Evolutionary conservation across 2,888 invertebrate genomes (phyloP), one percentile per base, ranked within the genome.

Genomic region (Minunthozetes semirufus): DNA sequence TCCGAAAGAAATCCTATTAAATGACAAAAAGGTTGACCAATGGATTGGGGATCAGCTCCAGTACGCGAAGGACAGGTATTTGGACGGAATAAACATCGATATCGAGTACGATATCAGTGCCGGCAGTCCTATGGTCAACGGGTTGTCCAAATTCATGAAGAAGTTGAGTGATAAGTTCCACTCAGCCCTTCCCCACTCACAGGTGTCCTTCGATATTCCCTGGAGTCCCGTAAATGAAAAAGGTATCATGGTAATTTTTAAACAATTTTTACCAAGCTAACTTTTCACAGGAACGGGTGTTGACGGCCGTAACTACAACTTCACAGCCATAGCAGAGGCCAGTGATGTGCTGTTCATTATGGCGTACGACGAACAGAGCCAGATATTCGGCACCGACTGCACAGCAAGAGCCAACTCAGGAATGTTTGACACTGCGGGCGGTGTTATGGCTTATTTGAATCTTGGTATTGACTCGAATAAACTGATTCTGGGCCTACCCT

Each of bases 301-400:
- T 66, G 83, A 84, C 77, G 78, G 78, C 0, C 81, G 84, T 75
- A 83, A 81, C 79, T 84, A 83, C 80, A 83, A 84, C 79, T 82
- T 81, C 78, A 59, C 73, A 5, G 80, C 78, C 5, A 76, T 84
- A n/a, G 79, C 82, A 6, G 74, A 77, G 13, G 76, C 76, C n/a
- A 78, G 80, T 15, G 84, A 84, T 78, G 80, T 82, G 73, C 78
- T 83, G 46, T 83, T 84, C 80, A 80, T 84, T 11, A 84, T 84
- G 84, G 79, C 83, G 0, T 84, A 84, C 77, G 83, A 84, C 78
- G 81, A 82, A 77, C 81, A 82, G 76, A 83, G 83, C 77, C 83
- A 83, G 78, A 82, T 84, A 8, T 77, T 76, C 59, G 77, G 76
- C 33, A 74, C 25, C 25, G 66, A 66, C n/a, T 74, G 72, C 42